Evolutionary conservation across 2,797 vertebrate species (phyloP).

Genomic region (Odontamblyopus rebecca): DNA sequence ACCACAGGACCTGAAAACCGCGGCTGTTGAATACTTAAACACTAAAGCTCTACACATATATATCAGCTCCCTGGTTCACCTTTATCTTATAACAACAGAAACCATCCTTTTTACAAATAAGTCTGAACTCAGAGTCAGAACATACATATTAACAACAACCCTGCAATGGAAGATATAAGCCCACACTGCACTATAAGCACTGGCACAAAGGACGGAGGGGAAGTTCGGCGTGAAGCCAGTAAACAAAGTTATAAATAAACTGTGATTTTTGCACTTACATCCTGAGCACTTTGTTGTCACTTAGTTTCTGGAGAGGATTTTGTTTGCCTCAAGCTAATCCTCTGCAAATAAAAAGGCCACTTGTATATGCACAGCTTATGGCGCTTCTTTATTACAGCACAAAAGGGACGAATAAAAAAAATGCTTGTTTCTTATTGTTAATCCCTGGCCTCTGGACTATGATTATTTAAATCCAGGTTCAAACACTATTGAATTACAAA

Average conservation of each 20-base stretch:
- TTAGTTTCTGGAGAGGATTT: slow-evolving; percentile 9
- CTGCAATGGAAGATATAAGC: slow-evolving; percentile 1
- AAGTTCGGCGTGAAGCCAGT: slow-evolving; percentile 2
- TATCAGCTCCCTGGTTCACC: not conserved
- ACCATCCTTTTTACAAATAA: not conserved
- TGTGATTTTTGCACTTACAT: slow-evolving; percentile 6
- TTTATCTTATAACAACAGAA: not conserved
- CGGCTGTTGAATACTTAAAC: not conserved
- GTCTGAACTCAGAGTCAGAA: slow-evolving; percentile 4
- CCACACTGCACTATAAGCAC: not conserved
- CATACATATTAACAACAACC: not conserved
- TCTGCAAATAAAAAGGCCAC: slow-evolving; percentile 5
- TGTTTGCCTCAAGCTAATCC: slow-evolving; percentile 5
- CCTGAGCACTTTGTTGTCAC: slow-evolving; percentile 6
- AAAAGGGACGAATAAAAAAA: slow-evolving; percentile 1
- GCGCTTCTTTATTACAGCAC: not conserved
- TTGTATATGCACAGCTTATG: not conserved
- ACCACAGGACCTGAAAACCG: not conserved
- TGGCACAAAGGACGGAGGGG: slow-evolving; percentile 5
- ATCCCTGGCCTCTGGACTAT: not conserved
- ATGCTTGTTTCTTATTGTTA: slow-evolving; percentile 7
- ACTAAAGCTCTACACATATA: not conserved
- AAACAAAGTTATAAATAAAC: slow-evolving; percentile 7
- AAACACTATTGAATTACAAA: not conserved
- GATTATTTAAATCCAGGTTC: not conserved